phyloP scores from a whole-genome alignment of 2,888 invertebrate genomes.

The Volucella bombylans region DNA sequence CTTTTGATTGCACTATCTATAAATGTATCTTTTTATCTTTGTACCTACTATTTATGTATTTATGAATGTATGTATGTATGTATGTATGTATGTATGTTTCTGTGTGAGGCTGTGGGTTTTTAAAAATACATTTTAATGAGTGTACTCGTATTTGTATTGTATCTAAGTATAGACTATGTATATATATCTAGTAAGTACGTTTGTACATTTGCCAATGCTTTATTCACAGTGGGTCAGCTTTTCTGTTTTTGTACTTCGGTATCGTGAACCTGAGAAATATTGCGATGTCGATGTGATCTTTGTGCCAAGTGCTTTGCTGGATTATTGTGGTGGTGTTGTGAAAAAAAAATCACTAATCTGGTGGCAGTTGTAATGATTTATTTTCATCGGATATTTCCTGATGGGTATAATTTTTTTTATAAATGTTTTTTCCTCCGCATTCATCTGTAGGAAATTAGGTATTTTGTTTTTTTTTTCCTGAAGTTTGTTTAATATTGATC shows the following conservation, averaged over 20 bases:
- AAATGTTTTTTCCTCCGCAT: too few relatives aligned
- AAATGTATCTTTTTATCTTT: constrained; percentile 5
- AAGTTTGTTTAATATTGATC: too few relatives aligned
- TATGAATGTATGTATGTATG: not conserved
- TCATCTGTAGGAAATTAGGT: too few relatives aligned
- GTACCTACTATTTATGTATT: not conserved
- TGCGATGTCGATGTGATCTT: not conserved
- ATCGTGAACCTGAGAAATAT: not conserved
- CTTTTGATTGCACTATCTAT: constrained; percentile 60
- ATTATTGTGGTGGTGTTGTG: not conserved
- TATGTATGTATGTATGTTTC: not conserved
- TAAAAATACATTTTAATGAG: constrained; percentile 12
- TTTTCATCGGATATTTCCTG: too few relatives aligned
- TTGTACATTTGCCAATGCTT: constrained; percentile 19
- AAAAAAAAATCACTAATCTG: not conserved
- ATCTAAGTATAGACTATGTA: not conserved
- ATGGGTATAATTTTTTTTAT: too few relatives aligned
- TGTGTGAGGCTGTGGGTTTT: not conserved
- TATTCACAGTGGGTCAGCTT: constrained; percentile 13
- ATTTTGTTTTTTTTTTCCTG: too few relatives aligned
- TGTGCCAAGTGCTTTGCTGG: not conserved
- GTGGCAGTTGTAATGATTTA: not conserved
- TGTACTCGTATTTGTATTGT: constrained; percentile 16
- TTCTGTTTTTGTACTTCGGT: constrained; percentile 1
- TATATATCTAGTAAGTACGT: too few relatives aligned